A percentile compares a stretch with the other conserved stretches of the same genome.
phyloP scores from a whole-genome alignment of 2,797 vertebrate genomes.

The Bovichtus diacanthus region DNA sequence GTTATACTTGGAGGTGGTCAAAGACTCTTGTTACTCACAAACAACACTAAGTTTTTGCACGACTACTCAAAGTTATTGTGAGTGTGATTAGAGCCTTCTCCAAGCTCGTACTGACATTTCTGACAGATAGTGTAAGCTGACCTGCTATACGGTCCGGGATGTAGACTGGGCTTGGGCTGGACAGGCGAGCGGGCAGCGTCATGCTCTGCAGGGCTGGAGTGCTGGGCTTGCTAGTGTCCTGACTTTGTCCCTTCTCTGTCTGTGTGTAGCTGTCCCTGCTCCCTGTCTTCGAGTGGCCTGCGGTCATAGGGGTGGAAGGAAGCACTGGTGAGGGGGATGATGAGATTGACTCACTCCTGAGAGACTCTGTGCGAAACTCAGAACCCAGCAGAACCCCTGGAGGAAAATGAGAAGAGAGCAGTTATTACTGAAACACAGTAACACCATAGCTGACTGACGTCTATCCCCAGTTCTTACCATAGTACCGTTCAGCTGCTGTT shows the following conservation, averaged over 20 bases:
- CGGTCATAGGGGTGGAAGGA: conserved; percentile 89
- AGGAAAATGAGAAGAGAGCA: conserved; percentile 15
- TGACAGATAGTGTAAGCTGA: conserved; percentile 37
- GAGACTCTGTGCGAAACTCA: conserved; percentile 89
- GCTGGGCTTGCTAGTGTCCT: conserved; percentile 87
- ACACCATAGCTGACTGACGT: not conserved
- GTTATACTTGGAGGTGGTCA: no score
- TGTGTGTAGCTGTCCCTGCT: conserved; percentile 98
- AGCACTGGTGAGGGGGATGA: conserved; percentile 95
- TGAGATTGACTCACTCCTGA: conserved; percentile 92
- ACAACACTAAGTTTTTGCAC: no score
- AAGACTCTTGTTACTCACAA: no score
- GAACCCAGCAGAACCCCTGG: conserved; percentile 94
- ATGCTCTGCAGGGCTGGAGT: conserved; percentile 83
- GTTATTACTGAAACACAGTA: not conserved
- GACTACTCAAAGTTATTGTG: no score
- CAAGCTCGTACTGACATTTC: not conserved
- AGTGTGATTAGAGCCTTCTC: not conserved
- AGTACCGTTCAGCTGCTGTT: not conserved
- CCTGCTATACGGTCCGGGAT: conserved; percentile 91
- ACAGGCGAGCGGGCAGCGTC: conserved; percentile 83
- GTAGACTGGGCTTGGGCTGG: conserved; percentile 88
- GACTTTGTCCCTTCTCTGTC: conserved; percentile 90
- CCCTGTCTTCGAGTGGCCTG: conserved; percentile 94
- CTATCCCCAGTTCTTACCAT: not conserved